Percentiles rank a stretch among this genome's conserved stretches.
These are phyloP conservation scores for Lepilemur ruficaudatus DNA, from an alignment of 2,797 vertebrate genomes.

Conservation along the genomic window DNA sequence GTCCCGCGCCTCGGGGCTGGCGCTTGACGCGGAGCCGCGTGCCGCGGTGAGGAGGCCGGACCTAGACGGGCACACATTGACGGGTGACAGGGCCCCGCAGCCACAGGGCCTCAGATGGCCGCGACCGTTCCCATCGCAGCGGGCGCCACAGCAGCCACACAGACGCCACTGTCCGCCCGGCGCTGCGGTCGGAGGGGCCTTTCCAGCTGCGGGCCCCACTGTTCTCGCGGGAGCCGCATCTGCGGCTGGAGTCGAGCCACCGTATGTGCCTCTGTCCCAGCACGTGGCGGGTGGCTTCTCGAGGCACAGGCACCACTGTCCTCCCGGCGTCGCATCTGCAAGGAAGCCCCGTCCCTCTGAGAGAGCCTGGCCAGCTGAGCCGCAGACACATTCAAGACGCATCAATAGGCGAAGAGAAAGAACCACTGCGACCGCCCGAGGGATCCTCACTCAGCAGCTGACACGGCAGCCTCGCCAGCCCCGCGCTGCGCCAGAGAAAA, in stretches of 20 bases:
- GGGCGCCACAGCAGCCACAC: slow-evolving; percentile 67
- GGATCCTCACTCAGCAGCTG: fast-evolving
- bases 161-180: slow-evolving; percentile 78
- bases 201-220: slow-evolving; percentile 78
- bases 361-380: slow-evolving; percentile 43
- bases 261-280: slow-evolving; percentile 56
- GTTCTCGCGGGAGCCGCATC: slow-evolving; percentile 77
- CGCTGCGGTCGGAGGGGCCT: slow-evolving; percentile 51
- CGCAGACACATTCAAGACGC: slow-evolving; percentile 5
- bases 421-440: no score
- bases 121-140: slow-evolving; percentile 77
- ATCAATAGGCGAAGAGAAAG: no score
- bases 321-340: slow-evolving; percentile 64
- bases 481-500: neutral
- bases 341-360: slow-evolving; percentile 51
- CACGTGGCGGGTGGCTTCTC: slow-evolving; percentile 64
- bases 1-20: neutral
- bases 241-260: slow-evolving; percentile 70
- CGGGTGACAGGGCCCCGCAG: slow-evolving; percentile 58
- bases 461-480: neutral
- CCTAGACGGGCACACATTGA: fast-evolving
- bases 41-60: neutral
- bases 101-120: slow-evolving; percentile 74
- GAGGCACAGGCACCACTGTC: slow-evolving; percentile 73
- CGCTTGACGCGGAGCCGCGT: fast-evolving